Evolutionary conservation across 2,888 invertebrate species (phyloP), one percentile per base, ranked within the genome.

Genomic region (Cinara cedri): DNA sequence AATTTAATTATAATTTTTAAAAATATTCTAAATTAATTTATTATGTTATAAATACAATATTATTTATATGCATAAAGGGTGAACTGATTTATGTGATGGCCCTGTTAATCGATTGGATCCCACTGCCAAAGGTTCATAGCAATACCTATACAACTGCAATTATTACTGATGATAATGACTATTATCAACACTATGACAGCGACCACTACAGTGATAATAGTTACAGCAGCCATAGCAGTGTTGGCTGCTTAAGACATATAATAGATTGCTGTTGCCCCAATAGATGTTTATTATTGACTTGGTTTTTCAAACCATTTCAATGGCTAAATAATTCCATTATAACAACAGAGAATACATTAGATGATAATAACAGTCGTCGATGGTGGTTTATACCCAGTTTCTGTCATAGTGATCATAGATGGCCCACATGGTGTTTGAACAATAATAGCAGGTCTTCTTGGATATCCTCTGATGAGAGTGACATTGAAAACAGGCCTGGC

Each of bases 401-500:
- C n/a, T 63, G 63, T 51, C 13, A 24, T n/a, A 9, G 54, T 6
- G 21, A 10, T 1, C 24, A 44, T 74, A 63, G 54, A 8, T 74
- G 74, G 74, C 54, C 63, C 16, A 54, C 74, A 3, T 54, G 51
- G 14, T 74, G 63, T 24, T 54, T n/a, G 8, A 16, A 74, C 42
- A 63, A 74, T 44, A n/a, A 74, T 24, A 9, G 42, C 0, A 13
- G 16, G 3, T 54, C 74, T 0, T 65, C 74, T 24, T 54, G 63
- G 6, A 24, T 74, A 34, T 74, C 74, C 0, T 74, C 74, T 74
- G 74, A 74, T 6, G 74, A 74, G 1, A 74, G 74, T n/a, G 74
- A 74, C 14, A 65, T 74, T 16, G 74, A 74, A 2, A 63, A 63
- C 3, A 51, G 74, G 24, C 54, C 54, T 0, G 74, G 74, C 3